phyloP scores from a whole-genome alignment of 2,888 invertebrate species.

The Timema cristinae region DNA sequence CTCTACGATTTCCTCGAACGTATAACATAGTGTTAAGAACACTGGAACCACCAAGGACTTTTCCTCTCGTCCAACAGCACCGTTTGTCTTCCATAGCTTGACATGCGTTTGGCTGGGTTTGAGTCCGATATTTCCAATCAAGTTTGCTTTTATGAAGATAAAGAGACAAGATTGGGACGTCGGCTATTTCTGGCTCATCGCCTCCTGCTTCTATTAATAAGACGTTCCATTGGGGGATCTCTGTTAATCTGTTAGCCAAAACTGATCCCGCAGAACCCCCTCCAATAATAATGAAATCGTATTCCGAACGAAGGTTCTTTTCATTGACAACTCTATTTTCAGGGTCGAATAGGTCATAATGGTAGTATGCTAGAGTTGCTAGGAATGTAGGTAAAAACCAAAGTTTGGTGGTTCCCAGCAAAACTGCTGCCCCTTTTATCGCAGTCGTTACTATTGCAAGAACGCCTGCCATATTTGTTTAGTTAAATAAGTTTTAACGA shows the following conservation, averaged over 20 bases:
- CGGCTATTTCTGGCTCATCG: constrained; percentile 81
- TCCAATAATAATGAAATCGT: constrained; percentile 80
- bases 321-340: constrained; percentile 69
- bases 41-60: constrained; percentile 80
- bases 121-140: constrained; percentile 83
- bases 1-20: constrained; percentile 78
- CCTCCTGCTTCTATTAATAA: constrained; percentile 81
- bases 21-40: constrained; percentile 90
- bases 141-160: constrained; percentile 83
- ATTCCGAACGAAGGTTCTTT: constrained; percentile 57
- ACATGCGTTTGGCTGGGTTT: constrained; percentile 77
- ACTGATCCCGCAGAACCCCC: constrained; percentile 81
- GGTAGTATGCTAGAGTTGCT: constrained; percentile 73
- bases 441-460: constrained; percentile 57
- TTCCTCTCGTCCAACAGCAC: constrained; percentile 87
- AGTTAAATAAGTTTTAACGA: not conserved
- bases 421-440: constrained; percentile 66
- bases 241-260: constrained; percentile 74
- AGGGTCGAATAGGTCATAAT: constrained; percentile 81
- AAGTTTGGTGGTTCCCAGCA: constrained; percentile 62
- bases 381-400: constrained; percentile 71
- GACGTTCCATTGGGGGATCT: constrained; percentile 73
- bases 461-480: constrained; percentile 25
- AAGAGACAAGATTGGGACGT: constrained; percentile 79
- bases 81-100: constrained; percentile 81